Base-by-base conservation (phyloP, 2,113 vertebrate species). In the Cynocephalus volans region DNA sequence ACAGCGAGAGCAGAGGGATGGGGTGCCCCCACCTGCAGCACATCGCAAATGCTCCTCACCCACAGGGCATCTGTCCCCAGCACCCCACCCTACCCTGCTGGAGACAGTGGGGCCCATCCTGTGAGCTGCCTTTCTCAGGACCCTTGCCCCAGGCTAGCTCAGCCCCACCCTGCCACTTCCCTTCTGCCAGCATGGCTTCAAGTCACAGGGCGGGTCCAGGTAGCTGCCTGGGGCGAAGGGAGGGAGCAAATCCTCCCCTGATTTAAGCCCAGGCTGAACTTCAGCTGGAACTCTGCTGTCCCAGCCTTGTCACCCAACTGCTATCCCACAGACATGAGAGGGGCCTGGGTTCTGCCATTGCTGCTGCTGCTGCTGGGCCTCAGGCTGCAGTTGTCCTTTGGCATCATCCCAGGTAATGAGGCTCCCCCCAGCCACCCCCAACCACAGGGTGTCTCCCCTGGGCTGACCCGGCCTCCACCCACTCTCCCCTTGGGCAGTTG, bases 401-500 rank as follows among this genome's bases (percentile, higher is more conserved):
- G 76, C 0, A 0, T 41, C 73, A 21, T 96, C 72, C 96, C 96
- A 94, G 97, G 97, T 97, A 97, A 88, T 0, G 6, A 60, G 24
- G 41, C 41, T 19, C 6, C 0, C 86, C 19, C 65, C 24, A 4
- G 28, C 6, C 33, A 3, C 18, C 14, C 48, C 13, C 45, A 18
- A 21, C 8, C 41, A 41, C 41, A 41, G 41, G 41, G 41, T 41
- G 41, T 41, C 41, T 41, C 41, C 60, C 56, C 62, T 5, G 1
- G 62, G 19, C 93, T 92, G 64, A 95, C 86, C 23, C 1, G 1
- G 18, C 41, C 17, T 11, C 17, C 28, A 41, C 41, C 41, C 3
- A 0, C 64, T 82, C 41, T 73, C 58, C 73, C 69, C 28, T n/a
- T n/a, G 80, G 97, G 76, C 97, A 99, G 99, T 93, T 2, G 98